phyloP scores from a whole-genome alignment of 2,113 vertebrate species.

The Alligator mississippiensis region DNA sequence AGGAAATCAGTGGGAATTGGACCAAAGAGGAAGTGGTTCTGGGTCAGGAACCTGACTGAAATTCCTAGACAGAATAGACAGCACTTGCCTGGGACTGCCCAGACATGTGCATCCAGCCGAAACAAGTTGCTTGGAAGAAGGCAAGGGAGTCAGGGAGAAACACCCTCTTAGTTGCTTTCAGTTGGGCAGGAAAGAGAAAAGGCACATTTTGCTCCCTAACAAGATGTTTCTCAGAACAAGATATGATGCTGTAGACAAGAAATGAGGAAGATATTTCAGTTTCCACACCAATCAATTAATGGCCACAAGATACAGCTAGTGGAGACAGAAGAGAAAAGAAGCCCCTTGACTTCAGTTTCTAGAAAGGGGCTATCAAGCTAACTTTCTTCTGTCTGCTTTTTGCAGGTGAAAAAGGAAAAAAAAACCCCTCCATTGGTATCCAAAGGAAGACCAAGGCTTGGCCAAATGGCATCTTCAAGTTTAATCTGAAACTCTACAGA shows the following conservation, averaged over 20 bases:
- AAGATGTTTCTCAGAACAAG: fast-evolving
- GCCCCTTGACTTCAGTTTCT: background rate
- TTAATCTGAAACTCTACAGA: too few relatives aligned
- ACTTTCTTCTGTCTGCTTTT: background rate
- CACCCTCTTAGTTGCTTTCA: background rate
- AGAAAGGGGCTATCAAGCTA: background rate
- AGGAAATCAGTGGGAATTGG: background rate
- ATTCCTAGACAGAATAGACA: background rate
- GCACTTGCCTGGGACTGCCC: fast-evolving
- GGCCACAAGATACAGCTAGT: background rate
- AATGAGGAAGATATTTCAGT: background rate
- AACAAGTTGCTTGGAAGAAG: background rate
- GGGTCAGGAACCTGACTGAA: background rate
- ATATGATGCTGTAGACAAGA: background rate
- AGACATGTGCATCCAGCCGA: fast-evolving
- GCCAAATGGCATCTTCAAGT: too few relatives aligned
- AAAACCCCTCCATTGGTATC: too few relatives aligned
- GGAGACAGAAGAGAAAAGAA: background rate
- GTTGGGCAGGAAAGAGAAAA: background rate
- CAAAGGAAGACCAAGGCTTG: too few relatives aligned
- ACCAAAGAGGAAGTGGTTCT: background rate
- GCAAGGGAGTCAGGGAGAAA: background rate
- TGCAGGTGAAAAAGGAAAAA: background rate
- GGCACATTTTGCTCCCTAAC: background rate
- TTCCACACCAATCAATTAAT: background rate